A percentile compares a stretch with the other conserved stretches of the same genome.
These are phyloP conservation scores for Sweltsa coloradensis DNA, from an alignment of 1,140 invertebrate species.

Conservation along the genomic window DNA sequence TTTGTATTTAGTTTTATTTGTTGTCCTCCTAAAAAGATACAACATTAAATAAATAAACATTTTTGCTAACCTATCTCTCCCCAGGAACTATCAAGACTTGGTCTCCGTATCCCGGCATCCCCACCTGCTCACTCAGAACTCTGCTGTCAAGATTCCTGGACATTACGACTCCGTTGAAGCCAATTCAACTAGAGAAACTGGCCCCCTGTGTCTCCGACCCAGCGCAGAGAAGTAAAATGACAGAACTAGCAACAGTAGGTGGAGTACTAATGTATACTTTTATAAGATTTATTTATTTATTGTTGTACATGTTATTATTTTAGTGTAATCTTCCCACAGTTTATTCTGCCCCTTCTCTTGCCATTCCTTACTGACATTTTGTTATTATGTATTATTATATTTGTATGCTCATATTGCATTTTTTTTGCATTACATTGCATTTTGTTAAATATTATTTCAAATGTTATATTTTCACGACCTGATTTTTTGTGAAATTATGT, in stretches of 20 bases:
- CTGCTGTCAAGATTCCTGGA: conserved; percentile 78
- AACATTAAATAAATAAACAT: too few relatives aligned
- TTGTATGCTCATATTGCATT: too few relatives aligned
- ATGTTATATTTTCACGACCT: too few relatives aligned
- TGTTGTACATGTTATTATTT: background rate
- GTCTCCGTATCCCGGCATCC: conserved; percentile 72
- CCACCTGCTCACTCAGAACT: conserved; percentile 59
- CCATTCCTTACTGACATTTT: background rate
- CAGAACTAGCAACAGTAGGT: conserved; percentile 65
- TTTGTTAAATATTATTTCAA: too few relatives aligned
- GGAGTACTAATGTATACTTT: background rate
- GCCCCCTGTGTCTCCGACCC: conserved; percentile 63
- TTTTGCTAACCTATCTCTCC: too few relatives aligned
- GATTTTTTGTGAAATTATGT: too few relatives aligned
- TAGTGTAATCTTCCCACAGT: too few relatives aligned
- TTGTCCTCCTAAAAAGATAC: too few relatives aligned
- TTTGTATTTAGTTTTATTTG: too few relatives aligned
- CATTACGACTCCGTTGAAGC: conserved; percentile 82
- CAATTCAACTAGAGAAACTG: conserved; percentile 72
- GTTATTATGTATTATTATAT: background rate
- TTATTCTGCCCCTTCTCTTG: too few relatives aligned
- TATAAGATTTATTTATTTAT: background rate
- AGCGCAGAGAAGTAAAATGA: conserved; percentile 59
- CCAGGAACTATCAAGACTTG: conserved; percentile 73
- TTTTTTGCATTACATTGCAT: too few relatives aligned